A percentile compares a stretch with the other conserved stretches of the same genome.
Conservation (phyloP, 1,140 invertebrate genomes). For the Heliothis virescens region DNA sequence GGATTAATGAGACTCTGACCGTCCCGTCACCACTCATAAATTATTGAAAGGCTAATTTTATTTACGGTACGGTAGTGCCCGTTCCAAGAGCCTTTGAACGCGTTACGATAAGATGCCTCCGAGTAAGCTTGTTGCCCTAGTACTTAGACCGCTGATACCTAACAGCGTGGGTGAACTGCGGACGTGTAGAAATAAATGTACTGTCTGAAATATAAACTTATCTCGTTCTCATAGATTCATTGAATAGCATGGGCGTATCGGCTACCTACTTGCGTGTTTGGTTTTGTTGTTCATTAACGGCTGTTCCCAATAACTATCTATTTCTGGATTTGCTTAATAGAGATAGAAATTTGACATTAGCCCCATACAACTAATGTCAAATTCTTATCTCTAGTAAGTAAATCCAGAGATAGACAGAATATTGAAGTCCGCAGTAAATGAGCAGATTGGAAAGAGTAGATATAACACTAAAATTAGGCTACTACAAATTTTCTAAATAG, state of each 20-base stretch:
- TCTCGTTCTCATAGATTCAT: slow-evolving; percentile 23
- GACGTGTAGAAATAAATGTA: slow-evolving; percentile 30
- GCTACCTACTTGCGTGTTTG: neutral
- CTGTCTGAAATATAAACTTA: slow-evolving; percentile 25
- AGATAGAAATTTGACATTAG: no score
- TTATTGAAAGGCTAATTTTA: slow-evolving; percentile 49
- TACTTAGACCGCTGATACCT: slow-evolving; percentile 11
- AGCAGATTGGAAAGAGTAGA: no score
- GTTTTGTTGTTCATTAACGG: slow-evolving; percentile 2
- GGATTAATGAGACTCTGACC: slow-evolving; percentile 56
- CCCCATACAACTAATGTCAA: no score
- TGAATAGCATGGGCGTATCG: neutral
- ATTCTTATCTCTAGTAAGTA: no score
- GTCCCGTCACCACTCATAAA: slow-evolving; percentile 44
- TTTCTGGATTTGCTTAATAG: no score
- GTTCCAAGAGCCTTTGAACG: slow-evolving; percentile 20
- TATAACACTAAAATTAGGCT: no score
- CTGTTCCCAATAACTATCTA: no score
- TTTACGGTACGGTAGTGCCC: slow-evolving; percentile 39
- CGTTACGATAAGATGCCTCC: slow-evolving; percentile 26
- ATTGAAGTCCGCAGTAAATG: no score
- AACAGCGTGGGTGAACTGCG: slow-evolving; percentile 15
- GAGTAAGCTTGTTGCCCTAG: slow-evolving; percentile 33
- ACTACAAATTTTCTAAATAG: no score
- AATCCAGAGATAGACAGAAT: no score